Base-by-base conservation (phyloP, 2,888 invertebrate species). In the Leptopilina myrica region DNA sequence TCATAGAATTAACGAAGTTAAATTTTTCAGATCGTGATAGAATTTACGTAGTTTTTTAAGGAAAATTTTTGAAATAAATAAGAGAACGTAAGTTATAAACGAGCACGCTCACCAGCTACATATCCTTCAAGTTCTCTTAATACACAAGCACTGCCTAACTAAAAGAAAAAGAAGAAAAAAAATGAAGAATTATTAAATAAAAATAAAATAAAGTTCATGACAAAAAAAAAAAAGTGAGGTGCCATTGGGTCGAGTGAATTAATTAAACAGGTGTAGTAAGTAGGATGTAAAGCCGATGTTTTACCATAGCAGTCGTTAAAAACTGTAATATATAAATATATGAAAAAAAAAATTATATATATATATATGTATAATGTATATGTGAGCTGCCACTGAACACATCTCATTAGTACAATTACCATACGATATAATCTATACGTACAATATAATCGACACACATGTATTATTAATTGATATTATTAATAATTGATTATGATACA, bases 381-480 rank as follows among this genome's bases (percentile, higher is more conserved):
- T 83, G 82, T 82, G 86, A 84, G 89, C 90, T 91, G 91, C 91
- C 91, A 91, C 91, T 91, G 89, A 90, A 91, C 91, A 91, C 91
- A 91, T 91, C 89, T 91, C 90, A 87, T 90, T 90, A 91, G 91
- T 91, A 90, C 90, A 91, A 91, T 90, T 91, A 90, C 87, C 87
- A 89, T 89, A 87, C 83, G 86, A 85, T 83, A 84, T 85, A 84
- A 85, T 87, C 88, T 88, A 87, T 88, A 86, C 85, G 84, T 84
- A 85, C 86, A 86, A 83, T 84, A 84, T 86, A 87, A 86, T 85
- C 85, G 83, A 83, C 85, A 85, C 73, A 73, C 85, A 84, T 82
- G 85, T 86, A 87, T 86, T 88, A 89, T 87, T 88, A 87, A 90
- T 91, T 91, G 87, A 89, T 89, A 91, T 91, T 88, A 91, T 91